Evolutionary conservation across 2,113 vertebrate genomes (phyloP).

Genomic region (Alexandromys fortis): DNA sequence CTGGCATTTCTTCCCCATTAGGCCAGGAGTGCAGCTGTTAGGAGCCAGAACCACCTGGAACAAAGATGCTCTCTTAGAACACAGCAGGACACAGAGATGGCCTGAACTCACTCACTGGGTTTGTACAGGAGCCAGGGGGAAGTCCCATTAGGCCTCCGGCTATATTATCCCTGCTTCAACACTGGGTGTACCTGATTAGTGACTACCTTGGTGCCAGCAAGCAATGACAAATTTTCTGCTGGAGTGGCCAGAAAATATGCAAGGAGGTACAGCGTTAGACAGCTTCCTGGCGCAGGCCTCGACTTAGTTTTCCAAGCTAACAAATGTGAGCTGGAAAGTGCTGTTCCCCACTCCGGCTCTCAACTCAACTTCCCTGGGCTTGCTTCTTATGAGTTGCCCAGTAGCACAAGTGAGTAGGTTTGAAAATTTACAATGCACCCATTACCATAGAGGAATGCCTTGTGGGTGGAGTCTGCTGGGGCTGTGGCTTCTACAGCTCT

Average conservation of each 20-base stretch:
- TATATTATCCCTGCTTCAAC: conserved; percentile 7
- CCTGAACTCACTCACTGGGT: neutral
- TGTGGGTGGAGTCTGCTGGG: neutral
- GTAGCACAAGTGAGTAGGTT: neutral
- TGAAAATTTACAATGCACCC: conserved; percentile 26
- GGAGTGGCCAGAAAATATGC: neutral
- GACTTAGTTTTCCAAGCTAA: neutral
- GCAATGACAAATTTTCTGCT: conserved; percentile 15
- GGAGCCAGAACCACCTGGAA: conserved; percentile 23
- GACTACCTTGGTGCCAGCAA: neutral
- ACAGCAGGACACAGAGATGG: neutral
- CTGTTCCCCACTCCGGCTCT: neutral
- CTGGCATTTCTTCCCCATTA: neutral
- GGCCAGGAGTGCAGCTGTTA: conserved; percentile 10
- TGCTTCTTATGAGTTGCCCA: conserved; percentile 49
- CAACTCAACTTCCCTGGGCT: neutral
- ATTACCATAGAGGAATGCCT: conserved; percentile 23
- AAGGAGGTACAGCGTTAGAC: neutral
- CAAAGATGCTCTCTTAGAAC: conserved; percentile 43
- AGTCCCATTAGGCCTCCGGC: conserved; percentile 1
- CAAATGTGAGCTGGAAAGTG: conserved; percentile 17
- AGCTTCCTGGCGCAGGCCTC: conserved; percentile 3
- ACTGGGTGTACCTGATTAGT: conserved; percentile 52
- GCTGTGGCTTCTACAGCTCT: neutral
- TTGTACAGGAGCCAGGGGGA: neutral